Evolutionary conservation across 2,888 invertebrate species (phyloP).

Genomic region (Synergus laeviventris): DNA sequence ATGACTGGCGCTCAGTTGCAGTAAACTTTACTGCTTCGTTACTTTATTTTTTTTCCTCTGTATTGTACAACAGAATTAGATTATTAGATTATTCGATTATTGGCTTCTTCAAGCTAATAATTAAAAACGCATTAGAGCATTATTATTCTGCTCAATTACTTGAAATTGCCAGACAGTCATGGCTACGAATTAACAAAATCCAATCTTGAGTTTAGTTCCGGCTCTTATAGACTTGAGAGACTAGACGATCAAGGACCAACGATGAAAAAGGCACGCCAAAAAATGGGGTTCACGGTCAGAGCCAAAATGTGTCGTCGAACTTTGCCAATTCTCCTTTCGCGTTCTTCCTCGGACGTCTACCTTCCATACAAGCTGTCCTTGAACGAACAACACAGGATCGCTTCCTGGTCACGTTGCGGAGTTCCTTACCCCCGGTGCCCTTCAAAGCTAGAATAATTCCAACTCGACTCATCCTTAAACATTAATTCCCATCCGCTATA

Average conservation of each 20-base stretch:
- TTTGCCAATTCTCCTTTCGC: conserved; percentile 38
- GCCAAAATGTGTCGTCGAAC: conserved; percentile 38
- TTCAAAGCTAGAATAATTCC: conserved; percentile 32
- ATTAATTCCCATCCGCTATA: neutral
- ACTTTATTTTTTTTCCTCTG: neutral
- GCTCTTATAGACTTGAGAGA: neutral
- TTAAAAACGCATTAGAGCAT: too few relatives aligned
- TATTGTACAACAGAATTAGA: neutral
- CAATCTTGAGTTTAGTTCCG: neutral
- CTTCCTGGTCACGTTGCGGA: conserved; percentile 36
- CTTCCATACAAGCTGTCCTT: conserved; percentile 33
- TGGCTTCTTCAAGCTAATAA: too few relatives aligned
- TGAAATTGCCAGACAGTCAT: neutral
- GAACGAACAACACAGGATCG: conserved; percentile 21
- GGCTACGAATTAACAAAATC: neutral
- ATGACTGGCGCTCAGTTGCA: conserved; percentile 42
- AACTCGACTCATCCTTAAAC: neutral
- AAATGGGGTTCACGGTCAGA: conserved; percentile 52
- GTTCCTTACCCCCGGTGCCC: conserved; percentile 35
- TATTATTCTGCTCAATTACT: neutral
- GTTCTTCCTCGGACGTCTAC: conserved; percentile 27
- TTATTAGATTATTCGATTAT: neutral
- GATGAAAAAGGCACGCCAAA: conserved; percentile 41
- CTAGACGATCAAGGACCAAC: conserved; percentile 46
- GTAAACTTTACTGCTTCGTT: conserved; percentile 9